Evolutionary conservation across 2,113 vertebrate genomes (phyloP).

Genomic region (Hippocampus mohnikei): DNA sequence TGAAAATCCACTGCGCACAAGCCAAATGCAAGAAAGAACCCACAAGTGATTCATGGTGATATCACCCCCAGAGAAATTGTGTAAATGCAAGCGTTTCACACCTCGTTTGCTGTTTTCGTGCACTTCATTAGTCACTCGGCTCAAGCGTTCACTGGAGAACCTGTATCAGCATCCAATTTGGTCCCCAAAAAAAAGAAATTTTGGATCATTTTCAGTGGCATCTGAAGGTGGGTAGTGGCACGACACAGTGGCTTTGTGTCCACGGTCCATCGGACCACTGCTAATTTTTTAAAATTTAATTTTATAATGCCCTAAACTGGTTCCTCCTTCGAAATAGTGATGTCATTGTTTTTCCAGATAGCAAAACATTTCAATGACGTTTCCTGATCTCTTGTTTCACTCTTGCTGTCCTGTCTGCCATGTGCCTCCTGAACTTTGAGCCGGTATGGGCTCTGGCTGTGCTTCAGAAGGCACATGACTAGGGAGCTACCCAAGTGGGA

Average conservation of each 20-base stretch:
- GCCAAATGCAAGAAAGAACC: constrained; percentile 13
- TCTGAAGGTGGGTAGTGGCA: too few relatives aligned
- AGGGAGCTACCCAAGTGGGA: constrained; percentile 42
- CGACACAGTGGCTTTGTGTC: too few relatives aligned
- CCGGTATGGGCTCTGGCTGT: constrained; percentile 17
- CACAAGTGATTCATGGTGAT: constrained; percentile 46
- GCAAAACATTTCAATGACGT: constrained; percentile 9
- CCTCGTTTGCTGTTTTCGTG: constrained; percentile 13
- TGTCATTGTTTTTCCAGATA: constrained; percentile 14
- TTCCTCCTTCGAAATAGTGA: constrained; percentile 17
- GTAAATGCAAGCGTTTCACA: constrained; percentile 30
- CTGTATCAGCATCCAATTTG: background rate
- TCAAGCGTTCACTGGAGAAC: background rate
- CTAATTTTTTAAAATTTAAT: constrained; percentile 9
- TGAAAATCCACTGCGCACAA: constrained; percentile 22
- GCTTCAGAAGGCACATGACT: constrained; percentile 51
- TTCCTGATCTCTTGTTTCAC: constrained; percentile 9
- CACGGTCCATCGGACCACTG: too few relatives aligned
- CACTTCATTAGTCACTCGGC: constrained; percentile 23
- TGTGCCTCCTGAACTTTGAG: constrained; percentile 47
- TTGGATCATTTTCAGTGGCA: too few relatives aligned
- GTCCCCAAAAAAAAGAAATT: too few relatives aligned
- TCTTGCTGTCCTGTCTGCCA: background rate
- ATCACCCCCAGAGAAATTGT: constrained; percentile 42
- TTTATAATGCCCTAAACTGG: constrained; percentile 27